These are phyloP conservation scores for Adela reaumurella DNA, from an alignment of 2,888 invertebrate genomes.

Conservation along the genomic window DNA sequence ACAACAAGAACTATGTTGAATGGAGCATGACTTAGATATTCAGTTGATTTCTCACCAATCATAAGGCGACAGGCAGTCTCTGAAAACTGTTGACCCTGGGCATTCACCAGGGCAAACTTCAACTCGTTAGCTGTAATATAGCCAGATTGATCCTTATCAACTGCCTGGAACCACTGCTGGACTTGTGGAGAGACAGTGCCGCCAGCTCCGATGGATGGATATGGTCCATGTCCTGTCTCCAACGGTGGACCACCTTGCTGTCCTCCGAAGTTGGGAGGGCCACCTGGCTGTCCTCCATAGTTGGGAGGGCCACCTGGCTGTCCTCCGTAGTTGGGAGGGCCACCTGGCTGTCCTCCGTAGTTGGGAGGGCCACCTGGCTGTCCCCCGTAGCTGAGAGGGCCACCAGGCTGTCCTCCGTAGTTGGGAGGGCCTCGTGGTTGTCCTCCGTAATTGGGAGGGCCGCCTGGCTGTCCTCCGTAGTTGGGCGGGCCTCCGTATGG, in stretches of 20 bases:
- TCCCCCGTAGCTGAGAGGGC: too few relatives aligned
- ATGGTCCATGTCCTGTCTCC: slow-evolving; percentile 48
- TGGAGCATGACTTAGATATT: too few relatives aligned
- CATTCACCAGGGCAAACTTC: slow-evolving; percentile 78
- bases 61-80: slow-evolving; percentile 80
- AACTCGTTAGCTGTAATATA: slow-evolving; percentile 74
- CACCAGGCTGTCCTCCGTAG: too few relatives aligned
- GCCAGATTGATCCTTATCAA: slow-evolving; percentile 81
- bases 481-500: too few relatives aligned
- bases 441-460: too few relatives aligned
- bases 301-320: neutral
- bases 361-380: too few relatives aligned
- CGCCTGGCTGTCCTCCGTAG: too few relatives aligned
- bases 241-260: slow-evolving; percentile 14
- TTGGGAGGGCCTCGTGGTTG: too few relatives aligned
- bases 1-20: too few relatives aligned
- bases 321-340: too few relatives aligned
- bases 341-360: too few relatives aligned
- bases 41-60: slow-evolving; percentile 63
- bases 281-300: slow-evolving; percentile 1
- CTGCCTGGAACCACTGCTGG: slow-evolving; percentile 79
- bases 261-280: neutral
- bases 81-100: slow-evolving; percentile 79
- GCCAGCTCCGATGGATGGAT: slow-evolving; percentile 46
- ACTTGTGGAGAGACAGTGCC: slow-evolving; percentile 66